These are phyloP conservation scores for Leistus spinibarbis DNA, from an alignment of 2,888 invertebrate species.

Conservation along the genomic window DNA sequence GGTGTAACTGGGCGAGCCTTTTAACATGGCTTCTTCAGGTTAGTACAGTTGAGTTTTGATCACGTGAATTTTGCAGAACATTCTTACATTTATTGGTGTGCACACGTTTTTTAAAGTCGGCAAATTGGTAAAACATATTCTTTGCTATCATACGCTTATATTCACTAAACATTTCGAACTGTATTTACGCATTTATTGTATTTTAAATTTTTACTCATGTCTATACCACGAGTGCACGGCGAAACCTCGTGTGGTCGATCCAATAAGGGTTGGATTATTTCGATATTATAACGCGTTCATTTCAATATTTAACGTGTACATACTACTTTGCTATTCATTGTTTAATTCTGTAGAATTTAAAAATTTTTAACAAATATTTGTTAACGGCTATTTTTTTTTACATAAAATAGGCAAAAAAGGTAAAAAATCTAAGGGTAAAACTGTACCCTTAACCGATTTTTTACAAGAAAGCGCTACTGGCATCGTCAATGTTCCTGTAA, in stretches of 20 bases:
- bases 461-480: conserved; percentile 71
- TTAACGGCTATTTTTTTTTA: conserved; percentile 29
- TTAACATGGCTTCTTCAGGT: conserved; percentile 78
- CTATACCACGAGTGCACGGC: conserved; percentile 33
- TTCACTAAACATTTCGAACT: conserved; percentile 12
- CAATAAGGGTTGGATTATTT: conserved; percentile 4
- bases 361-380: neutral
- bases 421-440: conserved; percentile 86
- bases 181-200: conserved; percentile 18
- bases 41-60: conserved; percentile 61
- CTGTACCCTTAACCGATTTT: conserved; percentile 81
- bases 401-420: conserved; percentile 74
- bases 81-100: conserved; percentile 23
- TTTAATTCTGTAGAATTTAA: conserved; percentile 23
- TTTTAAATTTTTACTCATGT: conserved; percentile 30
- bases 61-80: conserved; percentile 56
- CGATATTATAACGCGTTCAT: conserved; percentile 47
- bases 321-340: neutral
- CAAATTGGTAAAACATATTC: conserved; percentile 46
- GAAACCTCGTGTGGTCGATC: conserved; percentile 30
- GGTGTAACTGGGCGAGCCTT: conserved; percentile 52
- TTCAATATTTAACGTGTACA: conserved; percentile 59
- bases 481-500: conserved; percentile 59
- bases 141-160: conserved; percentile 27
- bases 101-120: conserved; percentile 27